Evolutionary conservation across 2,888 invertebrate species (phyloP).

Genomic region (Cheilosia variabilis): DNA sequence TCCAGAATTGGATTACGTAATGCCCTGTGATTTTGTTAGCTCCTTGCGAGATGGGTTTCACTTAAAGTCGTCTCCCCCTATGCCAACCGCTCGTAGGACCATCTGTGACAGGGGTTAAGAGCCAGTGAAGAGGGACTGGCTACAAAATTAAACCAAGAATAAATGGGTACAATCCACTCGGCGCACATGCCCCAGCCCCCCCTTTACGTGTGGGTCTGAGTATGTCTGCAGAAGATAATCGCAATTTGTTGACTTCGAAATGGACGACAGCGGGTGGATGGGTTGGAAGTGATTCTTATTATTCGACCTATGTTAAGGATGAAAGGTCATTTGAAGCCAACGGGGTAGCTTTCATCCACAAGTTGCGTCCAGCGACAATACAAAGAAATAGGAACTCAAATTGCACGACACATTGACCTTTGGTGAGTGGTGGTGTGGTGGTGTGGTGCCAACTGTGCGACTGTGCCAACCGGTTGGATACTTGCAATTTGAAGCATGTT

Average conservation of each 20-base stretch:
- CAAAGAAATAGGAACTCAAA: slow-evolving; percentile 30
- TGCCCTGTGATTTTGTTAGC: slow-evolving; percentile 51
- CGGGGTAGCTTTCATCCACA: neutral
- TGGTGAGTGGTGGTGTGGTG: too few relatives aligned
- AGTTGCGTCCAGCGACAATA: too few relatives aligned
- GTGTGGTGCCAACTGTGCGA: too few relatives aligned
- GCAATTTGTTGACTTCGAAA: slow-evolving; percentile 48
- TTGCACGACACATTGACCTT: slow-evolving; percentile 51
- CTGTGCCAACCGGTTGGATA: neutral
- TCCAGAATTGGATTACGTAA: slow-evolving; percentile 55
- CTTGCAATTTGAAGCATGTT: slow-evolving; percentile 25
- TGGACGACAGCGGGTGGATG: slow-evolving; percentile 1
- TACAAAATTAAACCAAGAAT: slow-evolving; percentile 32
- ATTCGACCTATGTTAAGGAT: slow-evolving; percentile 60
- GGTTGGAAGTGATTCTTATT: slow-evolving; percentile 39
- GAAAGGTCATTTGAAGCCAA: slow-evolving; percentile 57
- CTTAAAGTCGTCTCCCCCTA: slow-evolving; percentile 24
- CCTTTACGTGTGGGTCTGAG: neutral
- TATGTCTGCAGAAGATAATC: slow-evolving; percentile 34
- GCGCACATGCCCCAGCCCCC: neutral
- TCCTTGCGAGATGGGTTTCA: slow-evolving; percentile 46
- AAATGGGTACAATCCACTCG: slow-evolving; percentile 46
- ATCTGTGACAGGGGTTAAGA: slow-evolving; percentile 21
- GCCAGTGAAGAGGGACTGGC: neutral
- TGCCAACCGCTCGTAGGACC: neutral